These are phyloP conservation scores for Clistopyga incitator DNA, from an alignment of 2,888 invertebrate genomes.

Conservation along the genomic window DNA sequence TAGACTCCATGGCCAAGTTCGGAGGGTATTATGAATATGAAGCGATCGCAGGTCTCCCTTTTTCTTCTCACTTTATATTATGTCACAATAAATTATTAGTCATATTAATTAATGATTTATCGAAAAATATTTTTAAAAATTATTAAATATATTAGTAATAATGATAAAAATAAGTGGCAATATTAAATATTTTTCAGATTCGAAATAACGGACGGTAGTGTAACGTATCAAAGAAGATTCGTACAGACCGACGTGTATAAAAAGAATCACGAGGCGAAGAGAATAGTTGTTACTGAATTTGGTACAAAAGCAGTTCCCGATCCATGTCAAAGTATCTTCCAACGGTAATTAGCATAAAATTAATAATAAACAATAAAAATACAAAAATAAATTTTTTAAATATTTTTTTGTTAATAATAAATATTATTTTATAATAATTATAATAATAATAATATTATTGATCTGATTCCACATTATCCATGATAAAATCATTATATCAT, in stretches of 20 bases:
- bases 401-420: background rate
- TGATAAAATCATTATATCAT: too few species aligned
- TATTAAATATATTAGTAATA: background rate
- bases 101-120: too few species aligned
- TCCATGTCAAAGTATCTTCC: slow-evolving; percentile 86
- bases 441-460: too few species aligned
- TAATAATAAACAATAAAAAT: slow-evolving; percentile 10
- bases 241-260: slow-evolving; percentile 90
- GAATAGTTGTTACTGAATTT: slow-evolving; percentile 94
- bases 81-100: too few species aligned
- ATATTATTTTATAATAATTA: background rate
- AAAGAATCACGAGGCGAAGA: slow-evolving; percentile 90
- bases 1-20: slow-evolving; percentile 40
- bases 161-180: background rate
- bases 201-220: slow-evolving; percentile 89
- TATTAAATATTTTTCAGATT: slow-evolving; percentile 86
- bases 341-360: slow-evolving; percentile 72
- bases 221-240: slow-evolving; percentile 93
- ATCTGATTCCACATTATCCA: too few species aligned
- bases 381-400: slow-evolving; percentile 18
- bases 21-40: slow-evolving; percentile 5
- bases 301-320: slow-evolving; percentile 92
- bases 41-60: background rate
- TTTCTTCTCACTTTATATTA: background rate
- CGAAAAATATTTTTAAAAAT: too few species aligned